phyloP scores from a whole-genome alignment of 2,113 vertebrate genomes.

The Malurus melanocephalus region DNA sequence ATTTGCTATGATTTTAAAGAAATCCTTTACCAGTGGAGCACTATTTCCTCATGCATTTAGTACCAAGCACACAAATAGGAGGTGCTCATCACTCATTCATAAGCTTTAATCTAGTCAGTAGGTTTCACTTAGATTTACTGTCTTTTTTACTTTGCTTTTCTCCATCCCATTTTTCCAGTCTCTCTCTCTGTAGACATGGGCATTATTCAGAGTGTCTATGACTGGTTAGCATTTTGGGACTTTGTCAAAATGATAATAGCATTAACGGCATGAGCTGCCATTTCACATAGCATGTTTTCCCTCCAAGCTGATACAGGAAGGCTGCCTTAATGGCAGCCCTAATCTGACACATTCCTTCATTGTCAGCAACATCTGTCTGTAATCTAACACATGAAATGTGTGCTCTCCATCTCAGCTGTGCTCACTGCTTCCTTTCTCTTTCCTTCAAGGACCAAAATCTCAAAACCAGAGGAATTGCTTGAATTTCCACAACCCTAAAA shows the following conservation, averaged over 20 bases:
- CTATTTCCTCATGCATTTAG: neutral
- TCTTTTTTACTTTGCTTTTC: neutral
- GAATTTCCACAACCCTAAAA: neutral
- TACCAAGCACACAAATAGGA: neutral
- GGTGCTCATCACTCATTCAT: constrained; percentile 24
- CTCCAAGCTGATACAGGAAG: neutral
- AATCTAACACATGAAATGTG: neutral
- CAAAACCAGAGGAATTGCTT: neutral
- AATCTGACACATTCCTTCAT: neutral
- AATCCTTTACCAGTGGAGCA: neutral
- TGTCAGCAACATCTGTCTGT: neutral
- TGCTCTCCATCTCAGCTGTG: neutral
- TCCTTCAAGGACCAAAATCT: neutral
- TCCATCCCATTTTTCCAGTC: neutral
- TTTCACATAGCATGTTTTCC: neutral
- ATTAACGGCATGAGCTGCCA: neutral
- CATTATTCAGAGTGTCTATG: neutral
- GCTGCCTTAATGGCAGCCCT: neutral
- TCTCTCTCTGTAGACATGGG: neutral
- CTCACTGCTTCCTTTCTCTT: neutral
- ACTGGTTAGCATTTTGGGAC: neutral
- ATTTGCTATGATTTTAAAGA: neutral
- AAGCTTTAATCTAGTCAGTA: neutral
- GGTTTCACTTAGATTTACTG: neutral
- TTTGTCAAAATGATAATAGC: neutral